These are phyloP conservation scores for Neofelis nebulosa DNA, from an alignment of 2,113 vertebrate species.

Conservation along the genomic window DNA sequence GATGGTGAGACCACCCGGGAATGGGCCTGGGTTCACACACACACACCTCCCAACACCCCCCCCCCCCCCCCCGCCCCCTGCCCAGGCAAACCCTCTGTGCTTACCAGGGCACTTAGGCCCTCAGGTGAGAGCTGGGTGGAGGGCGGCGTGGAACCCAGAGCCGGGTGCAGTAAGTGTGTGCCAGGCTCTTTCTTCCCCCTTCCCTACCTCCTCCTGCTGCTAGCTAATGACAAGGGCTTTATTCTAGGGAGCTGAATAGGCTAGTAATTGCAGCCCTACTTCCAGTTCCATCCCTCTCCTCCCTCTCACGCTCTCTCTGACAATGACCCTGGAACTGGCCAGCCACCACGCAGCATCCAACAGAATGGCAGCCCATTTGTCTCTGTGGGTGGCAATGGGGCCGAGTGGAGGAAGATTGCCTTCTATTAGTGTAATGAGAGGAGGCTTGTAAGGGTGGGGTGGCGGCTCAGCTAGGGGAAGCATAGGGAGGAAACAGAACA, in stretches of 20 bases:
- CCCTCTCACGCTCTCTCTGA: constrained; percentile 73
- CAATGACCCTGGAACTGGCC: constrained; percentile 83
- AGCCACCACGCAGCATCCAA: constrained; percentile 70
- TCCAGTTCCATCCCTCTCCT: background rate
- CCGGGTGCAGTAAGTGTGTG: background rate
- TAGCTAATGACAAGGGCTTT: constrained; percentile 71
- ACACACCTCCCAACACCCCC: too few species aligned
- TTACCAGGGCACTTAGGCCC: background rate
- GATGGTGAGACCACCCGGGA: background rate
- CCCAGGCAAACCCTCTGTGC: background rate
- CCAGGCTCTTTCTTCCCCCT: background rate
- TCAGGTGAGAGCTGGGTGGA: background rate
- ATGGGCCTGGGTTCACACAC: background rate
- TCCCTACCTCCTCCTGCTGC: constrained; percentile 55
- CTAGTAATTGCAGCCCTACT: constrained; percentile 81
- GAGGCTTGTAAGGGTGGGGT: constrained; percentile 3
- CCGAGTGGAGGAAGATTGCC: constrained; percentile 77
- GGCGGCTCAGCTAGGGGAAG: background rate
- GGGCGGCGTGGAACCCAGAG: background rate
- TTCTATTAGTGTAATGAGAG: constrained; percentile 78
- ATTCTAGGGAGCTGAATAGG: constrained; percentile 81
- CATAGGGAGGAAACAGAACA: background rate
- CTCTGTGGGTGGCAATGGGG: constrained; percentile 78
- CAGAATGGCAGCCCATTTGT: constrained; percentile 78
- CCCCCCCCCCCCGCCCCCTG: too few species aligned